These are phyloP conservation scores for Neodontobutis hainanensis DNA, from an alignment of 2,113 vertebrate species.

Conservation along the genomic window DNA sequence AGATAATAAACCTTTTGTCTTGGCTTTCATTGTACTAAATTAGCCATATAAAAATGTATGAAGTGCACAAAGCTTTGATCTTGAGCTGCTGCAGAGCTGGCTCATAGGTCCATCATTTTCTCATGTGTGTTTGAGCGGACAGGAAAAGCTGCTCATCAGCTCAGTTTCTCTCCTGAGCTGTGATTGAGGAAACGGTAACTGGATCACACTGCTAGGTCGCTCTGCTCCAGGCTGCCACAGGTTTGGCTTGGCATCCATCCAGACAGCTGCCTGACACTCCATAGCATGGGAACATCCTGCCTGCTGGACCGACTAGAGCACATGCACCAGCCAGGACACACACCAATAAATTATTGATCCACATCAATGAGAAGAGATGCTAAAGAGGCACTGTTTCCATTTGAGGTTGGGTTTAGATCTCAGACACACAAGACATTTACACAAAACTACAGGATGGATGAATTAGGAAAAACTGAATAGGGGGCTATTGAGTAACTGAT, in stretches of 20 bases:
- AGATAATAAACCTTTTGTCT: neutral
- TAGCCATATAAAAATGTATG: neutral
- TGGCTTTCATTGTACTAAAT: neutral
- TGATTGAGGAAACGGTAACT: slow-evolving; percentile 77
- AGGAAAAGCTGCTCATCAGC: slow-evolving; percentile 65
- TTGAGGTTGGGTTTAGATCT: slow-evolving; percentile 38
- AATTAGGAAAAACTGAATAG: too few relatives aligned
- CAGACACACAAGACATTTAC: slow-evolving; percentile 4
- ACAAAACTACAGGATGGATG: neutral
- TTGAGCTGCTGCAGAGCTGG: slow-evolving; percentile 22
- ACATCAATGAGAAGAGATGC: slow-evolving; percentile 42
- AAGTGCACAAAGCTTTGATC: slow-evolving; percentile 35
- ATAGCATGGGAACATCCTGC: slow-evolving; percentile 85
- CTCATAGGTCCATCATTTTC: slow-evolving; percentile 54
- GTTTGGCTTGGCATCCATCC: slow-evolving; percentile 71
- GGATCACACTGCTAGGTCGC: slow-evolving; percentile 57
- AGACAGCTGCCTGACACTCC: slow-evolving; percentile 77
- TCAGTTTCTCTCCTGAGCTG: slow-evolving; percentile 39
- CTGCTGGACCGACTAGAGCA: slow-evolving; percentile 42
- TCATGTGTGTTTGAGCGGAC: slow-evolving; percentile 55
- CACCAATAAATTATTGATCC: slow-evolving; percentile 8
- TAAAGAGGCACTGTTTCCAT: slow-evolving; percentile 29
- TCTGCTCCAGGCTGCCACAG: slow-evolving; percentile 63
- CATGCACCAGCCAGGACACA: slow-evolving; percentile 55
- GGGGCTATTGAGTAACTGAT: neutral